phyloP scores from a whole-genome alignment of 2,113 vertebrate genomes.

The Tiliqua scincoides region DNA sequence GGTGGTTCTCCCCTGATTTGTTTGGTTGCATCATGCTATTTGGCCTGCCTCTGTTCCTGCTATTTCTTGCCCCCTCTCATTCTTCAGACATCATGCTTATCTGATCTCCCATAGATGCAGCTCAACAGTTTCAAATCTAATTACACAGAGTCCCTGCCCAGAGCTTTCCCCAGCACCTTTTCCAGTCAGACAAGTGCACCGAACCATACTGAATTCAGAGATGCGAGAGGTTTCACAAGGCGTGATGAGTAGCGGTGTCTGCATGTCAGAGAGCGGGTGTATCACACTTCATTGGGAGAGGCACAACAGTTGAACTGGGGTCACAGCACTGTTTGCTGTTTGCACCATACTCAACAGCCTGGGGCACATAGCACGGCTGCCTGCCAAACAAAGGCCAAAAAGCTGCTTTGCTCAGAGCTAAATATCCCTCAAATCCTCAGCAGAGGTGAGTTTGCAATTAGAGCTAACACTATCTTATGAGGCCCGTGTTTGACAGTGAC shows the following conservation, averaged over 20 bases:
- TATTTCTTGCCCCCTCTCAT: background rate
- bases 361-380: background rate
- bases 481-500: background rate
- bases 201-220: constrained; percentile 21
- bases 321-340: background rate
- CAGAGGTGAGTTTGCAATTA: background rate
- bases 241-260: background rate
- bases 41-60: background rate
- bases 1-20: background rate
- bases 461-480: background rate
- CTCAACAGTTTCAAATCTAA: constrained; percentile 21
- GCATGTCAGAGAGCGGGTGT: background rate
- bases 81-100: background rate
- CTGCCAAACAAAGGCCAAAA: background rate
- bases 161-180: background rate
- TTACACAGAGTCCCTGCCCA: constrained; percentile 2
- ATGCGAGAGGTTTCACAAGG: constrained; percentile 6
- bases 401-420: background rate
- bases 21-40: background rate
- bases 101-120: background rate
- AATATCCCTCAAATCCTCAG: background rate
- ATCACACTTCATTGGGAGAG: background rate
- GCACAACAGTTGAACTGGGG: background rate
- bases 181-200: background rate
- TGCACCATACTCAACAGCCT: background rate